A percentile compares a stretch with the other conserved stretches of the same genome.
phyloP scores from a whole-genome alignment of 2,113 vertebrate genomes.

The Protobothrops flavoviridis region DNA sequence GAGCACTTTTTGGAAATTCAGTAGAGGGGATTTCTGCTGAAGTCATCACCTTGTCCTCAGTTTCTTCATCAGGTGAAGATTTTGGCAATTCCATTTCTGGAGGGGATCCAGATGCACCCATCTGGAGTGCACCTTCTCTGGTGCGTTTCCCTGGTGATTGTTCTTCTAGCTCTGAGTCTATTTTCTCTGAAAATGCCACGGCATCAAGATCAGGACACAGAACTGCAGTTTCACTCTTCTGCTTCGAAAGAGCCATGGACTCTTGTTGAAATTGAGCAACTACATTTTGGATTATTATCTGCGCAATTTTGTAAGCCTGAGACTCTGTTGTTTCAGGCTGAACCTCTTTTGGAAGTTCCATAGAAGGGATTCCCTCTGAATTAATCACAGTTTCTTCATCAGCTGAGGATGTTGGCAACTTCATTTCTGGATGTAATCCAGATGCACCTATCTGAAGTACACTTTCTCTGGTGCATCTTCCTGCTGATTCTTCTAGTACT shows the following conservation, averaged over 20 bases:
- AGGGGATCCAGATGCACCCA: background rate
- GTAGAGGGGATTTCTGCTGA: background rate
- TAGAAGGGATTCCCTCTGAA: background rate
- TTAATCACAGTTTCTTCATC: background rate
- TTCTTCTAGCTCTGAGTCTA: background rate
- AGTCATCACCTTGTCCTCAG: background rate
- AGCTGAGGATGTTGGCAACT: background rate
- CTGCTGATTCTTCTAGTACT: background rate
- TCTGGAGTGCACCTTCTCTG: background rate
- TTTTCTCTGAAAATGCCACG: background rate
- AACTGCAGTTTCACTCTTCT: background rate
- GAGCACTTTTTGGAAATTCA: background rate
- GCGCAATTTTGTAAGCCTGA: background rate
- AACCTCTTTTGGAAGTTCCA: background rate
- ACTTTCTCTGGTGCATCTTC: background rate
- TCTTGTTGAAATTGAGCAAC: background rate
- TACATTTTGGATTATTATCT: background rate
- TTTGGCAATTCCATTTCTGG: background rate
- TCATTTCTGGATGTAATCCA: background rate
- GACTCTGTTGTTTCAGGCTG: background rate
- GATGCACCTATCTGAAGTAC: background rate
- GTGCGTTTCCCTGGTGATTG: background rate
- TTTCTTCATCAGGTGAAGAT: background rate
- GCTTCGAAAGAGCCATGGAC: background rate
- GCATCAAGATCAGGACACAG: background rate